Evolutionary conservation across 2,797 vertebrate species (phyloP).

Genomic region (Acridotheres tristis): DNA sequence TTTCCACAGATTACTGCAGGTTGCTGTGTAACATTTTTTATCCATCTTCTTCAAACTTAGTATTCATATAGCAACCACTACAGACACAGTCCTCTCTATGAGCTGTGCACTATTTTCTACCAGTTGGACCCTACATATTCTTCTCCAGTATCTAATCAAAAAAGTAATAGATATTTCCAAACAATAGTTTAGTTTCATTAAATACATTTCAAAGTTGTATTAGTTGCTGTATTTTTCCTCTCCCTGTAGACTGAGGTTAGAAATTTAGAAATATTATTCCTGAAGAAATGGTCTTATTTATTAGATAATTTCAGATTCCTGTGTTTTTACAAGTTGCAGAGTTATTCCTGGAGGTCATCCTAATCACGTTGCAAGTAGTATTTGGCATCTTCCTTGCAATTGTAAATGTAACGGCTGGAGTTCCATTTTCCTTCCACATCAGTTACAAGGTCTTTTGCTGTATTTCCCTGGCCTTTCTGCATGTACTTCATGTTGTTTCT

Average conservation of each 20-base stretch:
- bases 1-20: background rate
- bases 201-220: background rate
- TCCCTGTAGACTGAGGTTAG: background rate
- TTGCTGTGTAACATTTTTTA: background rate
- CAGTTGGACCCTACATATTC: background rate
- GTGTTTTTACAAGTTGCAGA: background rate
- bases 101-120: background rate
- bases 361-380: background rate
- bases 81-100: background rate
- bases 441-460: background rate
- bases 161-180: background rate
- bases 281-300: background rate
- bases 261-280: background rate
- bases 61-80: background rate
- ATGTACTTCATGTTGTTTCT: background rate
- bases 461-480: background rate
- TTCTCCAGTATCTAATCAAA: background rate
- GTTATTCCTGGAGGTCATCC: background rate
- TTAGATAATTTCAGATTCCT: background rate
- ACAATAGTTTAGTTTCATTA: background rate
- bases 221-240: background rate
- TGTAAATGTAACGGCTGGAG: background rate
- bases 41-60: background rate
- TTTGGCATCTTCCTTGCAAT: background rate
- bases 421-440: background rate